phyloP scores from a whole-genome alignment of 37 sponge, comb jelly and placozoan species.

The Dysidea cf. avara region DNA sequence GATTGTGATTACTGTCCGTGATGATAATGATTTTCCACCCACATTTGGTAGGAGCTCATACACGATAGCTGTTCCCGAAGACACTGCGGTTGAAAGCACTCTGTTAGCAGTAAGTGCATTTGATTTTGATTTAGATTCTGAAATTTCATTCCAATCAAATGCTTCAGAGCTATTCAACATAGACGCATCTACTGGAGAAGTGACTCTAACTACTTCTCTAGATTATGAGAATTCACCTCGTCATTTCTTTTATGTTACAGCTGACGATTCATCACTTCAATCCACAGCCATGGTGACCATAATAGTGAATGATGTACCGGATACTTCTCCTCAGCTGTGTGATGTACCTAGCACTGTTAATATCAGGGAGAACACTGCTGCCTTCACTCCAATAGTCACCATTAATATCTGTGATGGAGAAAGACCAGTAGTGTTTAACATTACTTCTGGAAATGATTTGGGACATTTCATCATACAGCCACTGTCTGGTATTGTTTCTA shows the following conservation, averaged over 20 bases:
- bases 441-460: conserved; percentile 50
- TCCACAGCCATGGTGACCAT: conserved; percentile 6
- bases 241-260: conserved; percentile 38
- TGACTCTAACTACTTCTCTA: conserved; percentile 23
- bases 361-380: conserved; percentile 43
- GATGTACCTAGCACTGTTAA: not conserved
- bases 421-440: conserved; percentile 46
- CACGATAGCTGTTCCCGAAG: conserved; percentile 42
- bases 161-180: conserved; percentile 27
- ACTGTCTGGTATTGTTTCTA: conserved; percentile 57
- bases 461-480: conserved; percentile 58
- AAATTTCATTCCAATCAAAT: conserved; percentile 29
- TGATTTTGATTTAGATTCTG: conserved; percentile 57
- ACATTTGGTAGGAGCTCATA: conserved; percentile 15
- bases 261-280: not conserved
- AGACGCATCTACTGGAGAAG: conserved; percentile 38
- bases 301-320: conserved; percentile 26
- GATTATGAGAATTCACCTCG: conserved; percentile 40
- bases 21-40: conserved; percentile 70
- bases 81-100: conserved; percentile 17
- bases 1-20: conserved; percentile 53
- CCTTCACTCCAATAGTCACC: conserved; percentile 33
- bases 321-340: conserved; percentile 37
- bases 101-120: conserved; percentile 42
- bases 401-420: not conserved